Evolutionary conservation across 2,113 vertebrate genomes (phyloP).

Genomic region (Circaetus cinerascens): DNA sequence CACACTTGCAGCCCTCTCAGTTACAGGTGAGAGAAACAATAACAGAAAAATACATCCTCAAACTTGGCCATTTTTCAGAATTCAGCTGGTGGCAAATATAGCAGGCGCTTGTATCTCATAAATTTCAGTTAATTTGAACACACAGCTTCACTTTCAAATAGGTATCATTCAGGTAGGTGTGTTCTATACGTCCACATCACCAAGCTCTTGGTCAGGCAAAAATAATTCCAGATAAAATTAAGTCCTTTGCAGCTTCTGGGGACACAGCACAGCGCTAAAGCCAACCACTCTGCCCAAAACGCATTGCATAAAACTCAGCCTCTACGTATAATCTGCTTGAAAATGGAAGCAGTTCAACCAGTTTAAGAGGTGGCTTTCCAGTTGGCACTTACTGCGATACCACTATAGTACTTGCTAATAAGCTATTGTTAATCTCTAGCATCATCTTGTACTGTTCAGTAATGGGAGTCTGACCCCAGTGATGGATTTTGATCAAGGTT

Average conservation of each 20-base stretch:
- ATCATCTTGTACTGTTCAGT: background rate
- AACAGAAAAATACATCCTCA: background rate
- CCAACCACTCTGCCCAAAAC: background rate
- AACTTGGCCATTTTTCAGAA: background rate
- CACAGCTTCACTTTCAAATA: background rate
- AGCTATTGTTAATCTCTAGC: background rate
- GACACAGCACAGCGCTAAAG: background rate
- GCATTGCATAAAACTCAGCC: background rate
- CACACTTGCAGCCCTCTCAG: background rate
- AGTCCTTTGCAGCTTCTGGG: background rate
- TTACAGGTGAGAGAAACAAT: background rate
- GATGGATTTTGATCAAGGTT: background rate
- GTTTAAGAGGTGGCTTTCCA: background rate
- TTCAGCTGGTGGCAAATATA: background rate
- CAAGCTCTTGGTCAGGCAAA: background rate
- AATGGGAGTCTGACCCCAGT: background rate
- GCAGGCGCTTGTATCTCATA: background rate
- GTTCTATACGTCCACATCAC: background rate
- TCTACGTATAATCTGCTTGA: background rate
- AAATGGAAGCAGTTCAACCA: background rate
- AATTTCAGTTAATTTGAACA: background rate
- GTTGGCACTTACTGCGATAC: background rate
- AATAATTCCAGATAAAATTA: background rate
- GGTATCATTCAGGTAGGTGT: background rate
- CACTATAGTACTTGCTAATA: background rate